phyloP scores from a whole-genome alignment of 2,888 invertebrate genomes.

The Dinocampus coccinellae region DNA sequence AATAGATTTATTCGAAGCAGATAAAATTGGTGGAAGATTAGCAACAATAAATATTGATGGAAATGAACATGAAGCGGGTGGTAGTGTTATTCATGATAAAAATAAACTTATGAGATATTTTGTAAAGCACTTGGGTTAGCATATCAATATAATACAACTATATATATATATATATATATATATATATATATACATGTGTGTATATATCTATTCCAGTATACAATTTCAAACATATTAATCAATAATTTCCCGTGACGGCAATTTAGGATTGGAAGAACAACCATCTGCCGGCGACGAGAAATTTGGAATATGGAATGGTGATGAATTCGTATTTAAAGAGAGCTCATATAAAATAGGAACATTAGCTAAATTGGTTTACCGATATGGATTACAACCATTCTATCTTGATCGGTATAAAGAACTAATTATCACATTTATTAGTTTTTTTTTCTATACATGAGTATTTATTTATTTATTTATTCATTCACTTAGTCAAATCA shows the following conservation, averaged over 20 bases:
- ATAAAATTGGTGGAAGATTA: conserved; percentile 73
- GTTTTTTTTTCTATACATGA: neutral
- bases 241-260: neutral
- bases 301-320: conserved; percentile 72
- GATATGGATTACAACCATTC: conserved; percentile 73
- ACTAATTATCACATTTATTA: neutral
- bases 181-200: conserved; percentile 11
- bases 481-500: neutral
- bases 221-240: neutral
- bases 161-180: conserved; percentile 12
- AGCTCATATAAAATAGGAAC: conserved; percentile 70
- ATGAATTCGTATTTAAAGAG: conserved; percentile 71
- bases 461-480: neutral
- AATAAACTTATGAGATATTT: conserved; percentile 74
- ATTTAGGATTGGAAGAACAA: conserved; percentile 61
- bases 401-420: conserved; percentile 64
- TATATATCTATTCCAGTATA: neutral
- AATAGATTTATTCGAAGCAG: conserved; percentile 73
- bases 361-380: conserved; percentile 70
- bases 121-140: conserved; percentile 70
- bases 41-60: conserved; percentile 70
- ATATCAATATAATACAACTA: neutral
- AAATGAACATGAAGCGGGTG: conserved; percentile 74
- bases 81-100: conserved; percentile 73
- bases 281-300: conserved; percentile 43